Evolutionary conservation across 2,797 vertebrate species (phyloP).

Genomic region (Nannoperca australis): DNA sequence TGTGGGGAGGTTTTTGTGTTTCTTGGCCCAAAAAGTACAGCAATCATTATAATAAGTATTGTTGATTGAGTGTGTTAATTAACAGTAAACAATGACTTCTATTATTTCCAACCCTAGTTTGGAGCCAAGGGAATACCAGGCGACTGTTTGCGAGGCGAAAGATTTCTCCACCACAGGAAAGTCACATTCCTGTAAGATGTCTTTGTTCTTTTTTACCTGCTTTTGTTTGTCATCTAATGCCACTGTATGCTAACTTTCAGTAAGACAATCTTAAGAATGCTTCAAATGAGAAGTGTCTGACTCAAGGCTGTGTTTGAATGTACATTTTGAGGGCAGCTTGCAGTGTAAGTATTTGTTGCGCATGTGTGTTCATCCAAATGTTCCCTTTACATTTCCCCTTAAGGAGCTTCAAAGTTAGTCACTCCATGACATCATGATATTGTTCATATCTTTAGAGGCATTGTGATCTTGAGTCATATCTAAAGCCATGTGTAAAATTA

Average conservation of each 20-base stretch:
- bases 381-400: background rate
- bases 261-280: background rate
- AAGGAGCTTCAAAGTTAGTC: background rate
- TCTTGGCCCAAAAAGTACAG: background rate
- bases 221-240: background rate
- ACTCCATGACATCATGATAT: too few species aligned
- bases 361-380: background rate
- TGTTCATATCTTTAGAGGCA: background rate
- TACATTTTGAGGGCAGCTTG: background rate
- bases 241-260: background rate
- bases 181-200: conserved; percentile 64
- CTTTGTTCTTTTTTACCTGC: background rate
- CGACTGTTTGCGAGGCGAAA: conserved; percentile 80
- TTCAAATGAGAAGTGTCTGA: background rate
- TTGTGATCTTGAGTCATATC: background rate
- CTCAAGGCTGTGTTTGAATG: background rate
- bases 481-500: background rate
- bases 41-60: background rate
- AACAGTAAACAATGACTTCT: background rate
- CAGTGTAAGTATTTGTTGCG: background rate
- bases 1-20: background rate
- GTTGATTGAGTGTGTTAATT: background rate
- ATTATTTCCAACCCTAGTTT: conserved; percentile 52
- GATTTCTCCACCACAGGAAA: conserved; percentile 55
- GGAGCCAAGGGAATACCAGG: conserved; percentile 70